These are phyloP conservation scores for Lepilemur ruficaudatus DNA, from an alignment of 2,797 vertebrate genomes.

Conservation along the genomic window DNA sequence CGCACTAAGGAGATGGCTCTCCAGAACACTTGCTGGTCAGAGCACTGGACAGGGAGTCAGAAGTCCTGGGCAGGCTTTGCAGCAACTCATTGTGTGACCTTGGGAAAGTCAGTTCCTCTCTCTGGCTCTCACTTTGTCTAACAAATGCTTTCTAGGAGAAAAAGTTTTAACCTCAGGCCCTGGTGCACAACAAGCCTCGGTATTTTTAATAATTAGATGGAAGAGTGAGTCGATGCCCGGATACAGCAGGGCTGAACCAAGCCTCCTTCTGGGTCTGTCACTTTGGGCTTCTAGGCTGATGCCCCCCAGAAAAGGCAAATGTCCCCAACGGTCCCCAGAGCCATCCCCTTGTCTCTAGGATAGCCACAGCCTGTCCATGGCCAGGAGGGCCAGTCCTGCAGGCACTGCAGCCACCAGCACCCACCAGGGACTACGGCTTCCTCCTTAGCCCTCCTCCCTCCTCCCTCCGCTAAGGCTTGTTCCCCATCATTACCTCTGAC, in stretches of 20 bases:
- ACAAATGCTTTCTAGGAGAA: background rate
- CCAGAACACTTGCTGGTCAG: background rate
- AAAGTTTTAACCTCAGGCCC: background rate
- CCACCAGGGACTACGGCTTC: background rate
- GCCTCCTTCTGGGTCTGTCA: background rate
- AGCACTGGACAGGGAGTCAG: background rate
- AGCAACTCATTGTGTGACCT: background rate
- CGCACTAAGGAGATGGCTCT: background rate
- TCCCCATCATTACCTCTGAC: conserved; percentile 75
- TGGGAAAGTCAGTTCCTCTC: background rate
- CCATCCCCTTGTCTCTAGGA: background rate
- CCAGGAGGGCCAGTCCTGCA: background rate
- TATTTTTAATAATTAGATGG: background rate
- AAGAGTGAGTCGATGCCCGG: accelerated
- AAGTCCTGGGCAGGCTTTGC: background rate
- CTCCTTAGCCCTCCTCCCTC: background rate
- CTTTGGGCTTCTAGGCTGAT: background rate
- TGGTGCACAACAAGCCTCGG: background rate
- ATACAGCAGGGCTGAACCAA: background rate
- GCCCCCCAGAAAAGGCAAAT: background rate
- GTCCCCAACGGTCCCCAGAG: background rate
- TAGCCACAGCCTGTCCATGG: background rate
- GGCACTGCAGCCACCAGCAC: background rate
- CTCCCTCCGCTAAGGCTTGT: conserved; percentile 23
- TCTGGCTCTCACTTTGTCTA: background rate